These are phyloP conservation scores for Lasioglossum villosulum DNA, from an alignment of 2,888 invertebrate species.

Conservation along the genomic window DNA sequence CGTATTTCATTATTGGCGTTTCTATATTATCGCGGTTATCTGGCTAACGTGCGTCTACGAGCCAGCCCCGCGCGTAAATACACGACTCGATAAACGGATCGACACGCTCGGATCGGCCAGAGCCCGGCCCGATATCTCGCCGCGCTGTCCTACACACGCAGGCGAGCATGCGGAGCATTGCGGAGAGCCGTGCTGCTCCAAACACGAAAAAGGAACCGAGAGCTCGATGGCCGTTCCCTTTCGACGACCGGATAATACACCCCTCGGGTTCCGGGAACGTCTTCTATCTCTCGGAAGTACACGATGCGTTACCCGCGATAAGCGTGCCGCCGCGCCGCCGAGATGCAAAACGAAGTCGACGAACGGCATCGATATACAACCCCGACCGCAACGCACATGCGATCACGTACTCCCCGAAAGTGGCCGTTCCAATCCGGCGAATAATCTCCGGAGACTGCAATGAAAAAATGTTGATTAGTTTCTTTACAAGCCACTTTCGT, in stretches of 20 bases:
- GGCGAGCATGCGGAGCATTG: neutral
- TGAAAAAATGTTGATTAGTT: constrained; percentile 1
- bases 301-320: constrained; percentile 63
- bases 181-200: neutral
- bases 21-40: constrained; percentile 65
- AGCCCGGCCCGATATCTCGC: constrained; percentile 48
- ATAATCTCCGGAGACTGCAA: neutral
- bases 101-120: constrained; percentile 48
- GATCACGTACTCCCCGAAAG: constrained; percentile 22
- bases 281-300: constrained; percentile 47
- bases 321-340: constrained; percentile 42
- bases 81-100: constrained; percentile 66
- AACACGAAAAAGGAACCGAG: constrained; percentile 37
- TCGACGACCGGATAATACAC: constrained; percentile 21
- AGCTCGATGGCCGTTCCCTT: constrained; percentile 25
- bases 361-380: constrained; percentile 8
- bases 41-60: constrained; percentile 54
- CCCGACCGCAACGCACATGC: neutral
- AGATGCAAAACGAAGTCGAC: constrained; percentile 69
- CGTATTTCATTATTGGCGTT: constrained; percentile 67
- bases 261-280: constrained; percentile 13
- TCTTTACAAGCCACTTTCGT: neutral
- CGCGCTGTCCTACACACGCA: constrained; percentile 17
- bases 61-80: constrained; percentile 65
- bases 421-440: constrained; percentile 11